These are phyloP conservation scores for Rhynchonycteris naso DNA, from an alignment of 2,797 vertebrate species.

Conservation along the genomic window DNA sequence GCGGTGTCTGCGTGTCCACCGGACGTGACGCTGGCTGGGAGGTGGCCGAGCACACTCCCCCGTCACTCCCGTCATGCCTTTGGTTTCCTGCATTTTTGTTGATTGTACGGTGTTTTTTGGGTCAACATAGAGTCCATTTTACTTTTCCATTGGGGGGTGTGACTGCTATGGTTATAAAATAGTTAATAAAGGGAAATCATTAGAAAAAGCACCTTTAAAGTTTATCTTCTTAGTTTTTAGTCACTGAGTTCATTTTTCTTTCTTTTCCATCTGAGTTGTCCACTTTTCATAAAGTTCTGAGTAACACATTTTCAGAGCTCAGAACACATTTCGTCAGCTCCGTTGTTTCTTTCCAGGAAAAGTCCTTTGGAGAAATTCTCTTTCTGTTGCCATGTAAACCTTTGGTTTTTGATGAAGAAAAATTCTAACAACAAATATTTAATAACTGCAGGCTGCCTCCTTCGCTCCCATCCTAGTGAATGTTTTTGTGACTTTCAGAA, in stretches of 20 bases:
- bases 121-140: background rate
- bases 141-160: background rate
- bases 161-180: background rate
- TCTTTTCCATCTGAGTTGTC: background rate
- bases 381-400: background rate
- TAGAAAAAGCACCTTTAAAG: background rate
- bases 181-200: background rate
- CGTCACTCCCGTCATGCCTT: background rate
- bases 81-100: background rate
- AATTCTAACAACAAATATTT: background rate
- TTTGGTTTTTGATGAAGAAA: slow-evolving; percentile 31
- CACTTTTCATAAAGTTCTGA: background rate
- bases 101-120: background rate
- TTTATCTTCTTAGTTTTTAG: background rate
- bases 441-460: background rate
- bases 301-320: background rate
- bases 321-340: background rate
- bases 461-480: background rate
- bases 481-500: background rate
- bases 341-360: background rate
- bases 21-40: background rate
- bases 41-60: background rate
- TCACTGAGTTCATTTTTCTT: background rate
- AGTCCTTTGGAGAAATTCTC: background rate
- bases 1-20: too few species aligned